Evolutionary conservation across 2,797 vertebrate genomes (phyloP), one percentile per base, ranked within the genome.

Genomic region (Gymnoscopelus braueri): DNA sequence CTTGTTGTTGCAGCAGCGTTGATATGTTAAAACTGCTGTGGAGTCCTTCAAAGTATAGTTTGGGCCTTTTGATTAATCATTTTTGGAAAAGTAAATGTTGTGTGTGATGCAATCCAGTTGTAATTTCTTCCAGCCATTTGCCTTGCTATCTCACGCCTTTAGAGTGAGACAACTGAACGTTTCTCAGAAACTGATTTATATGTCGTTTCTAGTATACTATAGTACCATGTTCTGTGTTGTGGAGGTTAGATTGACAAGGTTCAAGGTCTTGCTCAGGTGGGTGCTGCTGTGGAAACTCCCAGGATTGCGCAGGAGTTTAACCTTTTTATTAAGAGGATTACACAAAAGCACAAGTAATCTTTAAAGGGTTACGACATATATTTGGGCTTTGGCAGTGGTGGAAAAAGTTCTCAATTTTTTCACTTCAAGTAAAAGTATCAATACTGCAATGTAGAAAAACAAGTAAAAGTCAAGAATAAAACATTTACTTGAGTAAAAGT

Each of bases 61-160:
- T 44, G 8, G 39, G 39, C 3, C 76, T 77, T 75, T 82, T 68
- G 63, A 74, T 84, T 81, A 83, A 87, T 90, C 83, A 85, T 84
- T 85, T 77, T 78, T 84, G 80, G 79, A 68, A 65, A 49, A 69
- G 63, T 80, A 76, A 57, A 72, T 53, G 66, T 69, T 69, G 77
- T 75, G 66, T 80, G 77, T 76, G 60, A 70, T 71, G 32, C 72
- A 77, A 88, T 86, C 77, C 48, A 61, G 74, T 82, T 80, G 75
- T 54, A 67, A 7, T 48, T 59, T 56, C 53, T 35, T 71, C 70
- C 57, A 71, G 75, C 79, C n/a, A 81, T 79, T 79, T 81, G 67
- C 72, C 58, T 50, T 70, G 62, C 62, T 69, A 1, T 55, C 35
- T 73, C 72, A 10, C 53, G 64, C 65, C 75, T 80, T 74, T 71